phyloP scores from a whole-genome alignment of 2,113 vertebrate genomes.

The Rafetus swinhoei region DNA sequence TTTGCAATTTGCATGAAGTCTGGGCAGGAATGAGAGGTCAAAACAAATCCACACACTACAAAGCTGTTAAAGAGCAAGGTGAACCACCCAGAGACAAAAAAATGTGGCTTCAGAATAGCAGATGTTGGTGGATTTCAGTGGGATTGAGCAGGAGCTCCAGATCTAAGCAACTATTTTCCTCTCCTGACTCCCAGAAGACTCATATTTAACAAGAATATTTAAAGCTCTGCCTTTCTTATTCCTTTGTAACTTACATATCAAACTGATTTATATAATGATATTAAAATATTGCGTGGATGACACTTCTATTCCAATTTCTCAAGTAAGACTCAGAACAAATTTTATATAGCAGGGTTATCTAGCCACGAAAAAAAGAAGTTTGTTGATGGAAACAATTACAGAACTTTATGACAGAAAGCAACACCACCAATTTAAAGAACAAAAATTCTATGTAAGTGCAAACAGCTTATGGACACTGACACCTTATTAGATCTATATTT shows the following conservation, averaged over 20 bases:
- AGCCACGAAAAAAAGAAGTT: not conserved
- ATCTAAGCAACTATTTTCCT: not conserved
- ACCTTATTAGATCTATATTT: not conserved
- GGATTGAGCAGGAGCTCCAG: not conserved
- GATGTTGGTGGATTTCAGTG: not conserved
- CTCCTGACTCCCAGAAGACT: not conserved
- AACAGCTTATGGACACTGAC: not conserved
- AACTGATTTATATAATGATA: not conserved
- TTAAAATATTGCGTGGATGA: not conserved
- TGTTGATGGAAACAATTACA: not conserved
- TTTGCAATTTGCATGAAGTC: no score
- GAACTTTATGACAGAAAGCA: not conserved
- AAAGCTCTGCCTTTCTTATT: not conserved
- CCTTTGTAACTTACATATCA: not conserved
- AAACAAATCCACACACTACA: no score
- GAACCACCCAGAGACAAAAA: not conserved
- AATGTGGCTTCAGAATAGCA: not conserved
- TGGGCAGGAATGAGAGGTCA: no score
- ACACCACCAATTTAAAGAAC: not conserved
- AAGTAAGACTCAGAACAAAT: not conserved
- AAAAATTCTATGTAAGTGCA: no score
- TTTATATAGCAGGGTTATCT: not conserved
- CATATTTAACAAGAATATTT: not conserved
- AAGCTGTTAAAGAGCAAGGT: not conserved
- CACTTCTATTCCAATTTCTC: not conserved